These are phyloP conservation scores for Diadophis punctatus DNA, from an alignment of 2,113 vertebrate species.

Conservation along the genomic window DNA sequence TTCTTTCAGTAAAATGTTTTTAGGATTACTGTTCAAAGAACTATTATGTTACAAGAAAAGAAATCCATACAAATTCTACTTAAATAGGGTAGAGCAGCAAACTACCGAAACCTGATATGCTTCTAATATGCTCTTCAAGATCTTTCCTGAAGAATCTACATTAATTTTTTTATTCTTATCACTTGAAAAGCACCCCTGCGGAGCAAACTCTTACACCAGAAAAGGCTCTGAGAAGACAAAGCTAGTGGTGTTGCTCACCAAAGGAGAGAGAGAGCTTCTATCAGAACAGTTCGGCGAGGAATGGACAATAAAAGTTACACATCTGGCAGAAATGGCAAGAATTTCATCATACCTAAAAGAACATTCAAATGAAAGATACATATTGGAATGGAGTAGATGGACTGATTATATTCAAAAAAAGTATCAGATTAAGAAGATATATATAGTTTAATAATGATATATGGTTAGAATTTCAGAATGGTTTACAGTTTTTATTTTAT, in stretches of 20 bases:
- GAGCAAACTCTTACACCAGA: neutral
- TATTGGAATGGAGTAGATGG: too few relatives aligned
- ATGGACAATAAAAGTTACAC: too few relatives aligned
- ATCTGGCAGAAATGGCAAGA: too few relatives aligned
- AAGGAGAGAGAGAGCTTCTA: neutral
- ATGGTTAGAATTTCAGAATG: too few relatives aligned
- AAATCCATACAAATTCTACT: neutral
- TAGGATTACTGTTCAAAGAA: neutral
- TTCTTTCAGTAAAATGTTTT: neutral
- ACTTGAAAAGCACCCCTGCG: neutral
- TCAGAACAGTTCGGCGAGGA: slow-evolving; percentile 6
- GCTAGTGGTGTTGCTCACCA: neutral
- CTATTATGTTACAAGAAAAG: neutral
- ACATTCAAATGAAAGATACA: too few relatives aligned
- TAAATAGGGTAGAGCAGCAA: neutral
- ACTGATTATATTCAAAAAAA: too few relatives aligned
- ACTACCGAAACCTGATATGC: neutral
- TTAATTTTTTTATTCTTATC: neutral
- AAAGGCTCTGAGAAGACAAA: neutral
- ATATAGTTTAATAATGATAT: too few relatives aligned
- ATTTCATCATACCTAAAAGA: too few relatives aligned
- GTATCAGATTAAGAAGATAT: too few relatives aligned
- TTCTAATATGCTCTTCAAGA: neutral
- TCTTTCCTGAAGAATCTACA: neutral
- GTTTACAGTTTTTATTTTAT: too few relatives aligned